Conservation (phyloP, 2,888 invertebrate genomes). For the Apamea monoglypha region DNA sequence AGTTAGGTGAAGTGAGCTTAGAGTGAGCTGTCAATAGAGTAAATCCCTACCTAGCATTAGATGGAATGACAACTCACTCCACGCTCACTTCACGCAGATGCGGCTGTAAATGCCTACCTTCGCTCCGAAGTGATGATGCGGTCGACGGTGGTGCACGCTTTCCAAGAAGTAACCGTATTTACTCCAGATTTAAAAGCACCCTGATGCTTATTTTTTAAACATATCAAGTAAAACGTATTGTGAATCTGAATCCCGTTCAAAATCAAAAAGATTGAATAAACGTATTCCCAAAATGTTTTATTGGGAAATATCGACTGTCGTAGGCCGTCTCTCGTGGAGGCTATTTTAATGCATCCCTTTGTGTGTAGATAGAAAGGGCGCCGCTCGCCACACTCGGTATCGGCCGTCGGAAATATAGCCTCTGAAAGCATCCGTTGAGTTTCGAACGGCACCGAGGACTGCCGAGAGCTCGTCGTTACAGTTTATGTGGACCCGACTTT, state of each 20-base stretch:
- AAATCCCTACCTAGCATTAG: too few relatives aligned
- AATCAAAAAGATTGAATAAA: background rate
- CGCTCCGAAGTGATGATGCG: background rate
- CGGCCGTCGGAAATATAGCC: too few relatives aligned
- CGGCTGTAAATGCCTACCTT: background rate
- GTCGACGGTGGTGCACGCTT: background rate
- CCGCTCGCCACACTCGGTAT: too few relatives aligned
- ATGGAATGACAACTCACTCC: too few relatives aligned
- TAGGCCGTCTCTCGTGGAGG: background rate
- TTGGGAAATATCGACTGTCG: background rate
- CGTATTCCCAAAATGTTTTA: background rate
- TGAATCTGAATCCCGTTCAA: background rate
- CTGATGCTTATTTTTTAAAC: background rate
- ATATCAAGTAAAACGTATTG: background rate
- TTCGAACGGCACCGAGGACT: too few relatives aligned
- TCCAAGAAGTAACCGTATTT: background rate
- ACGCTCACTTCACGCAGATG: too few relatives aligned
- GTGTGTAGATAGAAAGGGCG: background rate
- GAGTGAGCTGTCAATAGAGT: too few relatives aligned
- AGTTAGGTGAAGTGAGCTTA: too few relatives aligned
- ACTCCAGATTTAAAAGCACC: background rate
- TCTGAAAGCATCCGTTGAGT: too few relatives aligned
- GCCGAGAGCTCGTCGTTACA: too few relatives aligned
- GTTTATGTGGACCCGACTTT: too few relatives aligned
- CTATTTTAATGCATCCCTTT: conserved; percentile 8